Evolutionary conservation across 2,113 vertebrate species (phyloP), one percentile per base, ranked within the genome.

Genomic region (Stigmatopora argus): DNA sequence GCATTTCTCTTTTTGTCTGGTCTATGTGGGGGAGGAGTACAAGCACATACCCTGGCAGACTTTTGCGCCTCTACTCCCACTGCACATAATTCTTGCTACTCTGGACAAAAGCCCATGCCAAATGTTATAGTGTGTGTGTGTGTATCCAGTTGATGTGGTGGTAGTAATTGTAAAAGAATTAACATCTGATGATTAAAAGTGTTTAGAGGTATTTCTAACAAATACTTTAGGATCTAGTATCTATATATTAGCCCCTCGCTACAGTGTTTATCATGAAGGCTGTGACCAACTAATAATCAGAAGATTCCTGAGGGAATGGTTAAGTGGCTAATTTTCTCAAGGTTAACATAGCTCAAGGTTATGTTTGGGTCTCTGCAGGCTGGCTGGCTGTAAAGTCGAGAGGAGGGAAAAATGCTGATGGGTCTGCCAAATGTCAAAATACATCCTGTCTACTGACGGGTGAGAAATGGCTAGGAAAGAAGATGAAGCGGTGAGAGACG

Each of bases 321-420:
- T 83, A 85, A 81, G 73, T 65, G 68, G 72, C 70, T 82, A 73
- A 78, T 80, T 84, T 78, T 74, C 83, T 77, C 70, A 84, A 84
- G 83, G 83, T 79, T 72, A 81, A 67, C 66, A 73, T 72, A 65
- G 77, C 70, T 73, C 71, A 87, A 87, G 81, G 80, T 87, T 83
- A 79, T 62, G 73, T 59, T 85, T 70, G 73, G 66, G 64, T 83
- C 77, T 83, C 73, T 70, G 15, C 59, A 72, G 67, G 73, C 68
- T 49, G 69, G 38, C 67, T 69, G 68, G 77, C 71, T 73, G 61
- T 21, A 38, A 38, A 61, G 71, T 31, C 10, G 57, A 59, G 55
- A 66, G 56, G 34, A 64, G 56, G 26, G 56, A 62, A 78, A 75
- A 72, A 59, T 62, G 77, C 70, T 71, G 74, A 85, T 67, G 62